A percentile compares a stretch with the other conserved stretches of the same genome.
phyloP scores from a whole-genome alignment of 2,797 vertebrate genomes.

The Xenops minutus region DNA sequence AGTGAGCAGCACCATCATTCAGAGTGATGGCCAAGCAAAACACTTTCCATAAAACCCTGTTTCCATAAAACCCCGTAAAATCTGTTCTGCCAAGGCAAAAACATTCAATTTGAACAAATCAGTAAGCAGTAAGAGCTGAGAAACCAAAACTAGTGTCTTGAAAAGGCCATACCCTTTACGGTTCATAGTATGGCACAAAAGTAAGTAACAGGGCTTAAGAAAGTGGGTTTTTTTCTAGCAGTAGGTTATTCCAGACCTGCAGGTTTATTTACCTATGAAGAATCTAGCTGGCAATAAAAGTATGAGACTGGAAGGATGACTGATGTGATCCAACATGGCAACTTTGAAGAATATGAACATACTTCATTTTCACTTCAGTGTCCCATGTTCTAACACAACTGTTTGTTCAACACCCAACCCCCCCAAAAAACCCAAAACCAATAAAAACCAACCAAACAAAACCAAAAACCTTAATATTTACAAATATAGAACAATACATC shows the following conservation, averaged over 20 bases:
- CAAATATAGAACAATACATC: neutral
- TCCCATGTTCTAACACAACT: neutral
- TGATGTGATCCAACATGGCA: neutral
- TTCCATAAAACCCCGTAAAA: neutral
- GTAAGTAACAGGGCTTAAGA: neutral
- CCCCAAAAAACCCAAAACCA: neutral
- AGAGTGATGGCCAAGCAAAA: neutral
- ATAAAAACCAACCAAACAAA: neutral
- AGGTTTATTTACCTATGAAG: neutral
- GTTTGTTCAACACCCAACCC: neutral
- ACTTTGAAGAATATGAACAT: neutral
- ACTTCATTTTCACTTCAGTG: neutral
- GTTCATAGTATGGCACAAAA: neutral
- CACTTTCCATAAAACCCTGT: neutral
- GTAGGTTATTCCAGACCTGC: neutral
- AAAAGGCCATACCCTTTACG: neutral
- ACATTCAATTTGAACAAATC: neutral
- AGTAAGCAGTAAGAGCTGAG: neutral
- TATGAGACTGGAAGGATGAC: neutral
- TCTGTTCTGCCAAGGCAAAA: neutral
- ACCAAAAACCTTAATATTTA: neutral
- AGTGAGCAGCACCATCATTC: neutral
- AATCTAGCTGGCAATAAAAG: neutral
- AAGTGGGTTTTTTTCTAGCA: neutral
- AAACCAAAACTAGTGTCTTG: neutral